Percentiles rank a stretch among this genome's conserved stretches.
These are phyloP conservation scores for Leucoptera coffeella DNA, from an alignment of 2,888 invertebrate genomes.

Conservation along the genomic window DNA sequence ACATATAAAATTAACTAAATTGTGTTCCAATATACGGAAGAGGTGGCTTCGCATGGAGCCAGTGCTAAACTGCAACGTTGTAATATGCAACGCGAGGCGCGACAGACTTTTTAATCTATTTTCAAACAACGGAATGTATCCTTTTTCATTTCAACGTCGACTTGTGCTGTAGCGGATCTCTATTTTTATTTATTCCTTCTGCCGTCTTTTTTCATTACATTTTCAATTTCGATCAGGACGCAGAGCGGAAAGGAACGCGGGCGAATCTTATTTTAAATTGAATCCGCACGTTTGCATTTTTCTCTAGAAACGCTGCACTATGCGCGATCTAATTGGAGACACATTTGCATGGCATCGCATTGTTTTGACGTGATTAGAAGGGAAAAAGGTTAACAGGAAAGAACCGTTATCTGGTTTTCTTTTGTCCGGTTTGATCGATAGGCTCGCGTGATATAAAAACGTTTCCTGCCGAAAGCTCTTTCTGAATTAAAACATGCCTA, in stretches of 20 bases:
- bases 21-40: no score
- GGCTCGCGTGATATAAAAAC: conserved; percentile 20
- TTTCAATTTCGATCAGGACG: conserved; percentile 44
- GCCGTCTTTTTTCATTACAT: conserved; percentile 24
- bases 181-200: conserved; percentile 47
- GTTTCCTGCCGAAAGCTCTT: neutral
- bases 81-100: no score
- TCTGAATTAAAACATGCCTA: no score
- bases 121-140: conserved; percentile 47
- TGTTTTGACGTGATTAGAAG: conserved; percentile 17
- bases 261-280: conserved; percentile 49
- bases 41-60: no score
- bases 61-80: no score
- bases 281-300: conserved; percentile 38
- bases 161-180: conserved; percentile 49
- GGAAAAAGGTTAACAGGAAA: conserved; percentile 10
- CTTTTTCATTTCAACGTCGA: conserved; percentile 52
- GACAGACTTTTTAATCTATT: conserved; percentile 51
- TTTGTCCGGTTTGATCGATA: no score
- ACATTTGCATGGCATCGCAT: conserved; percentile 36
- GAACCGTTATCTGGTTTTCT: no score
- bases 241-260: conserved; percentile 39
- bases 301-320: conserved; percentile 20
- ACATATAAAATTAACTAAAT: no score
- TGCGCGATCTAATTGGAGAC: conserved; percentile 42